A percentile compares a stretch with the other conserved stretches of the same genome.
Conservation (phyloP, 64 coral and sea anemone species). For the Dendrophyllia cribrosa region DNA sequence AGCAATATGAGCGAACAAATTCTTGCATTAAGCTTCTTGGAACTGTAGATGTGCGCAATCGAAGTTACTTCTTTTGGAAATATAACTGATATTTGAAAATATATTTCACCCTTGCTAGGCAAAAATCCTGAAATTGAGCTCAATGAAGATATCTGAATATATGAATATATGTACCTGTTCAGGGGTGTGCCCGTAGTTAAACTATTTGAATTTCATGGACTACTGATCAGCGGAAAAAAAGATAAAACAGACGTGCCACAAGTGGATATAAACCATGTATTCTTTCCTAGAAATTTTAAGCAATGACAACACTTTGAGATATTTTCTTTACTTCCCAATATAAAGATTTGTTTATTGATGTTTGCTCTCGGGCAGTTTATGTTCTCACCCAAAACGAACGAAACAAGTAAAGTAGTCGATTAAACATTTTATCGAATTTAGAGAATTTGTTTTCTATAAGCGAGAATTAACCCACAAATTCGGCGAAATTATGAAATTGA, state of each 20-base stretch:
- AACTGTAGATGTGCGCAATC: too few species aligned
- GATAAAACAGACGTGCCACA: background rate
- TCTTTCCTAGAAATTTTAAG: background rate
- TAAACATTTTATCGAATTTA: constrained; percentile 8
- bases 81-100: too few species aligned
- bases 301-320: background rate
- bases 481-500: background rate
- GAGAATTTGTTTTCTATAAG: background rate
- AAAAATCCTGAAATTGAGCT: too few species aligned
- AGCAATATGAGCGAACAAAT: too few species aligned
- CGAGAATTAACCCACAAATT: background rate
- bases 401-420: background rate
- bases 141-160: too few species aligned
- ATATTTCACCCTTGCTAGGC: too few species aligned
- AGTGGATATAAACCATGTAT: background rate
- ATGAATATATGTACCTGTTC: too few species aligned
- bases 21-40: too few species aligned
- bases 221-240: too few species aligned
- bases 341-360: constrained; percentile 5
- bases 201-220: too few species aligned
- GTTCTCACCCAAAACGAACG: background rate
- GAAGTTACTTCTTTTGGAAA: too few species aligned
- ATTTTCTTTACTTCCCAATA: background rate
- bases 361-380: constrained; percentile 4
- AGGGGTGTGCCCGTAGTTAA: too few species aligned